Evolutionary conservation across 1,140 invertebrate genomes (phyloP).

Genomic region (Caligus rogercresseyi): DNA sequence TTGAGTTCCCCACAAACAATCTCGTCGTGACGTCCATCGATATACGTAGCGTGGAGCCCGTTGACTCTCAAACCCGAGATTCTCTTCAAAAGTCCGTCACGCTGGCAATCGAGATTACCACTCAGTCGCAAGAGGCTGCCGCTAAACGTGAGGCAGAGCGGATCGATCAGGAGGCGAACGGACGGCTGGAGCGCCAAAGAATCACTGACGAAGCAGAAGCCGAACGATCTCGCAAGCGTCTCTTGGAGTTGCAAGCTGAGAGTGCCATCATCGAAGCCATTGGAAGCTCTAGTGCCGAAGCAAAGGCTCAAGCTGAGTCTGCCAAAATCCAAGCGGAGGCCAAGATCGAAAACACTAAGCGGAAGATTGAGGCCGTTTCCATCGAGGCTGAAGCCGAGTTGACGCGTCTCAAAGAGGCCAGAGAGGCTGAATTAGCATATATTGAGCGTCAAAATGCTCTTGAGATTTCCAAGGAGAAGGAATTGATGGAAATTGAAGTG

Average conservation of each 20-base stretch:
- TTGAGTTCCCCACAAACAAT: constrained; percentile 34
- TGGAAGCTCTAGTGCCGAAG: constrained; percentile 37
- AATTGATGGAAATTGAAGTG: constrained; percentile 32
- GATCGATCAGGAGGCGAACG: constrained; percentile 36
- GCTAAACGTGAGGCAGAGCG: constrained; percentile 38
- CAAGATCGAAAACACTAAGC: constrained; percentile 34
- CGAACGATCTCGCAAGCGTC: constrained; percentile 31
- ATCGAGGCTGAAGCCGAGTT: constrained; percentile 36
- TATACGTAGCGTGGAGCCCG: constrained; percentile 38
- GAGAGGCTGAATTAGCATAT: constrained; percentile 34
- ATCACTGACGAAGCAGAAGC: constrained; percentile 35
- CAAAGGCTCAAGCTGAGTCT: constrained; percentile 34
- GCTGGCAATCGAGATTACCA: constrained; percentile 34
- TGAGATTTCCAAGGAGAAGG: constrained; percentile 28
- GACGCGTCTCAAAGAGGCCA: constrained; percentile 30
- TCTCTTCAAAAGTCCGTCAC: constrained; percentile 37
- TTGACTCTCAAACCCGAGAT: constrained; percentile 36
- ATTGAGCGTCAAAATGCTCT: constrained; percentile 32
- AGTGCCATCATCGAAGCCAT: constrained; percentile 30
- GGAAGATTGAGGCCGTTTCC: constrained; percentile 33
- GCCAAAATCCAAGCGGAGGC: constrained; percentile 36
- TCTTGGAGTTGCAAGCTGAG: constrained; percentile 32
- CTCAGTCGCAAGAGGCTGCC: constrained; percentile 35
- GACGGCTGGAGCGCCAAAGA: constrained; percentile 34
- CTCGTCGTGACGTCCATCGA: constrained; percentile 36